Evolutionary conservation across 2,888 invertebrate genomes (phyloP).

Genomic region (Drosophila longiperda): DNA sequence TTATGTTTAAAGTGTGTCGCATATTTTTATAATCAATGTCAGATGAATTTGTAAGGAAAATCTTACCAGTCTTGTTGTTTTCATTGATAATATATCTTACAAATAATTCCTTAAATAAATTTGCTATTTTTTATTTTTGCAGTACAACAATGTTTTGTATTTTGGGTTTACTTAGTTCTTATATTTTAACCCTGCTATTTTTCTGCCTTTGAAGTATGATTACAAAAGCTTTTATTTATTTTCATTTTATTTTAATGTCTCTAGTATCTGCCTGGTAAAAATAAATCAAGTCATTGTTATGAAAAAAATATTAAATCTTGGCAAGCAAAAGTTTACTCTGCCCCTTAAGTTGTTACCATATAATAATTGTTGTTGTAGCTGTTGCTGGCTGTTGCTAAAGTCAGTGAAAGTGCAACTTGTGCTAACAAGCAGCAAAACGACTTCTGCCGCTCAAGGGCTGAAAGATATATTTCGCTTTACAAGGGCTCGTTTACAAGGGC

Average conservation of each 20-base stretch:
- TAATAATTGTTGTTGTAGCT: constrained; percentile 17
- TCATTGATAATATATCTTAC: too few species aligned
- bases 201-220: neutral
- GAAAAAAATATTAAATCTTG: neutral
- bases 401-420: constrained; percentile 68
- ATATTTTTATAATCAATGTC: neutral
- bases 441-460: constrained; percentile 52
- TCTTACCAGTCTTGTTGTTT: neutral
- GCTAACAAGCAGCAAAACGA: constrained; percentile 57
- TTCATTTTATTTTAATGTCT: constrained; percentile 3
- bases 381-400: constrained; percentile 19
- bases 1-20: neutral
- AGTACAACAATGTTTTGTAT: neutral
- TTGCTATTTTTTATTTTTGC: neutral
- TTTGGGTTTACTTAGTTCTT: too few species aligned
- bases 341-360: constrained; percentile 6
- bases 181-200: neutral
- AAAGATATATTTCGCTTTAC: constrained; percentile 55
- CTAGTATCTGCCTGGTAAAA: constrained; percentile 15
- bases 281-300: constrained; percentile 24
- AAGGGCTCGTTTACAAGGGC: constrained; percentile 35
- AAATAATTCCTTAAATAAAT: neutral
- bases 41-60: neutral
- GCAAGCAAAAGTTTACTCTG: constrained; percentile 15
- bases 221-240: neutral